Base-by-base conservation (phyloP, 2,888 invertebrate genomes). In the Agrochola litura region DNA sequence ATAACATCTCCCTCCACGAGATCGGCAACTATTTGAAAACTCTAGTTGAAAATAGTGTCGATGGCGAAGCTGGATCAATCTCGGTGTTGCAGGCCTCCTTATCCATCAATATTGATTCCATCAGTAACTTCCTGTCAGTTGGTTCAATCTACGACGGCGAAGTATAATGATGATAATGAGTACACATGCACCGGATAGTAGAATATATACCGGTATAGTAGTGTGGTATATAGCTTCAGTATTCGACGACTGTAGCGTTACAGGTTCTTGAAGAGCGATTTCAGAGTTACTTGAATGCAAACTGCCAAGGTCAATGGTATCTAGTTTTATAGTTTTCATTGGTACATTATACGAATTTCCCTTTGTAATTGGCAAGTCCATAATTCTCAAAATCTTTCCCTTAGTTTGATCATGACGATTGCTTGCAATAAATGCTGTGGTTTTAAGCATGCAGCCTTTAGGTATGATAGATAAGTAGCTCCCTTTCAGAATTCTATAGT, bases 351-450 rank as follows among this genome's bases (percentile, higher is more conserved):
- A 58, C 16, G 73, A 37, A 22, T 46, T 43, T 66, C 66, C 58
- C 52, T 65, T 65, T n/a, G 19, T 66, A 19, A n/a, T 61, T 54
- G 43, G 19, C 64, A 72, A 52, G 46, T 73, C 46, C 64, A 73
- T 30, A 37, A 73, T 73, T 66, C 58, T 73, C 65, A 73, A 66
- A 19, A 66, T 41, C 37, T 58, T 52, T 58, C 73, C 58, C 25
- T 66, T 73, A 8, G 30, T 16, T 66, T 73, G 66, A 66, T 66
- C 73, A 46, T 73, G 65, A 46, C 25, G 66, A 64, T 73, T 73
- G 41, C 54, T 66, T n/a, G 25, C 6, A 54, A 58, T 73, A 22
- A 73, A 66, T 49, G 49, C 22, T n/a, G 14, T 46, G 14, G 46
- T 46, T 6, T 5, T 46, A 4, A 46, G 14, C 14, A 14, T 14